A percentile compares a stretch with the other conserved stretches of the same genome.
Conservation (phyloP, 2,888 invertebrate species). For the Aphodius granarius region DNA sequence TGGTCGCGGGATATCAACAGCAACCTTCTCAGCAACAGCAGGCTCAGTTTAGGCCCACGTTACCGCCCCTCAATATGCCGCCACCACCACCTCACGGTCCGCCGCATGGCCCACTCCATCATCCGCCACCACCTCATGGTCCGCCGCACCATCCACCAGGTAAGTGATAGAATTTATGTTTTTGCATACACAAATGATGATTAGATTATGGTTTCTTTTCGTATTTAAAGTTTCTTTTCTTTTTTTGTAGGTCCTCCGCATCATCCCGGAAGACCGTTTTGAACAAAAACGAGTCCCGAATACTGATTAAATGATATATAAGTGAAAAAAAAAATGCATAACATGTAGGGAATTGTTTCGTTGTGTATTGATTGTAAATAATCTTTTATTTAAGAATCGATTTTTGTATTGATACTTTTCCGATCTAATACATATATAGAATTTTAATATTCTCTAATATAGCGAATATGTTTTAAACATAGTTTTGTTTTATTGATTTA, state of each 20-base stretch:
- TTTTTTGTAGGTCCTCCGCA: constrained; percentile 1
- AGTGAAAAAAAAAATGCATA: background rate
- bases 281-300: background rate
- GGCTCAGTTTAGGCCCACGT: constrained; percentile 21
- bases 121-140: constrained; percentile 6
- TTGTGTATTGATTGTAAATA: background rate
- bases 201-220: background rate
- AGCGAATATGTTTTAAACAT: background rate
- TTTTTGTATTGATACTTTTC: background rate
- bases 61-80: constrained; percentile 26
- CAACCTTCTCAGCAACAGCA: background rate
- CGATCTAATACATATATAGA: background rate
- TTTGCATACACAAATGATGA: too few relatives aligned
- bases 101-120: background rate
- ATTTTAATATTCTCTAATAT: background rate
- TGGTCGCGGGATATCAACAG: constrained; percentile 20
- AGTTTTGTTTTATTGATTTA: background rate
- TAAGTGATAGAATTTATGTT: too few relatives aligned
- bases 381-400: background rate
- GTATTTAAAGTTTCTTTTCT: background rate
- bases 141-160: background rate
- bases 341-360: background rate
- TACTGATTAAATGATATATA: background rate
- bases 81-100: constrained; percentile 26
- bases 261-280: constrained; percentile 1